A percentile compares a stretch with the other conserved stretches of the same genome.
These are phyloP conservation scores for Leptobrachium leishanense DNA, from an alignment of 2,113 vertebrate species.

Conservation along the genomic window DNA sequence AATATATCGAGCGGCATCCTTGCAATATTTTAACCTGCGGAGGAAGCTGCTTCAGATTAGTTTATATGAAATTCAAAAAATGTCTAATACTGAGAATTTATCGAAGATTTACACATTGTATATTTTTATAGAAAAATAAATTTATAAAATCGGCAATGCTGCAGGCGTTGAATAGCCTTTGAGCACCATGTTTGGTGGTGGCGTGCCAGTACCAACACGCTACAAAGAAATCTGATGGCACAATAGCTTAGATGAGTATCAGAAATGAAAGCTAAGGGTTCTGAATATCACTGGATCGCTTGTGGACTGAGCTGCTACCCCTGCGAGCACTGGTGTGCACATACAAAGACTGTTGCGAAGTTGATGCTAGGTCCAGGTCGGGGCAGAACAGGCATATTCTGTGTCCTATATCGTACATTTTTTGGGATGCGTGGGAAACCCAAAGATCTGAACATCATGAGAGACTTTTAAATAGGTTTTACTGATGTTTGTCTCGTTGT, in stretches of 20 bases:
- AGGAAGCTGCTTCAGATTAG: constrained; percentile 21
- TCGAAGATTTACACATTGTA: constrained; percentile 14
- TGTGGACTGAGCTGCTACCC: not conserved
- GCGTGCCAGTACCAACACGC: not conserved
- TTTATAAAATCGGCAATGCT: not conserved
- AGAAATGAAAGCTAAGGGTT: too few relatives aligned
- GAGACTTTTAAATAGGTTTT: not conserved
- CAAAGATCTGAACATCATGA: not conserved
- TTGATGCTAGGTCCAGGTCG: constrained; percentile 3
- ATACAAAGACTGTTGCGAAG: constrained; percentile 7
- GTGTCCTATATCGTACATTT: not conserved
- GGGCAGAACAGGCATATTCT: not conserved
- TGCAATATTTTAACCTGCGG: constrained; percentile 43
- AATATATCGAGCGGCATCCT: constrained; percentile 2
- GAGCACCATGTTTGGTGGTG: not conserved
- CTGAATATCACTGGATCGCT: too few relatives aligned
- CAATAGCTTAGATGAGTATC: too few relatives aligned
- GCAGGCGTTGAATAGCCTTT: constrained; percentile 8
- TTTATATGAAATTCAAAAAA: constrained; percentile 22
- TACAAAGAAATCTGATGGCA: too few relatives aligned
- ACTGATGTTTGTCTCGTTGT: not conserved
- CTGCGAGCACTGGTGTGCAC: constrained; percentile 8
- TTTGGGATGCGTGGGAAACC: not conserved
- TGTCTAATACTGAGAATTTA: not conserved
- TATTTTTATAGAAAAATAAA: constrained; percentile 13